Conservation (phyloP, 2,113 vertebrate species). For the Lophura nycthemera region DNA sequence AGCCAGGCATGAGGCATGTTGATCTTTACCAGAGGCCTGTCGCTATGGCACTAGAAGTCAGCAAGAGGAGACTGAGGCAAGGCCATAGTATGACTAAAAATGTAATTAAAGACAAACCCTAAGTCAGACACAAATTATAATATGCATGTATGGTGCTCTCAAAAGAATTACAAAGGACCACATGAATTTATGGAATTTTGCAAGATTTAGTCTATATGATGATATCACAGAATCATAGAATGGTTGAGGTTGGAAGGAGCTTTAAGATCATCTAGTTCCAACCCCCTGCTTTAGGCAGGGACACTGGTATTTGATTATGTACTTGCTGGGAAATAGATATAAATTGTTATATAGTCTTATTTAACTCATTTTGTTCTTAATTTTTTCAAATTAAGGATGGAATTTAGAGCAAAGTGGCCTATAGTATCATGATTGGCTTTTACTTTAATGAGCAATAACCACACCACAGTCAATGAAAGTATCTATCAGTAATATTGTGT, state of each 20-base stretch:
- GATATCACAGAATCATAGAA: no score
- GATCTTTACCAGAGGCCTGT: not conserved
- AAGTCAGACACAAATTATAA: not conserved
- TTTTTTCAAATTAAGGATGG: not conserved
- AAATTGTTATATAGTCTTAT: not conserved
- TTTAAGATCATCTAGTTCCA: no score
- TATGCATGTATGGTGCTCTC: not conserved
- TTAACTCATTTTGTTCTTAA: not conserved
- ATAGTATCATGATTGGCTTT: not conserved
- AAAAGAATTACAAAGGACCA: not conserved
- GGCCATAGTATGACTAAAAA: not conserved
- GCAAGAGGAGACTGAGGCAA: not conserved
- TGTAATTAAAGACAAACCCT: not conserved
- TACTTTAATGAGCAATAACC: not conserved
- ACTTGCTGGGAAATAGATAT: not conserved
- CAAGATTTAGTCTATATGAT: not conserved
- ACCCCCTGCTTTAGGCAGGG: no score
- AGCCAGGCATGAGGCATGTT: not conserved
- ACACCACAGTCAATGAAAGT: not conserved
- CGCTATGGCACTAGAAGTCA: not conserved
- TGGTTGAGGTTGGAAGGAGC: no score
- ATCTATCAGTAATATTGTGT: not conserved
- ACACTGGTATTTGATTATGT: not conserved
- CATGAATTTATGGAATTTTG: not conserved
- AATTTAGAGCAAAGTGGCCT: not conserved